Evolutionary conservation across 2,797 vertebrate species (phyloP).

Genomic region (Alauda arvensis): DNA sequence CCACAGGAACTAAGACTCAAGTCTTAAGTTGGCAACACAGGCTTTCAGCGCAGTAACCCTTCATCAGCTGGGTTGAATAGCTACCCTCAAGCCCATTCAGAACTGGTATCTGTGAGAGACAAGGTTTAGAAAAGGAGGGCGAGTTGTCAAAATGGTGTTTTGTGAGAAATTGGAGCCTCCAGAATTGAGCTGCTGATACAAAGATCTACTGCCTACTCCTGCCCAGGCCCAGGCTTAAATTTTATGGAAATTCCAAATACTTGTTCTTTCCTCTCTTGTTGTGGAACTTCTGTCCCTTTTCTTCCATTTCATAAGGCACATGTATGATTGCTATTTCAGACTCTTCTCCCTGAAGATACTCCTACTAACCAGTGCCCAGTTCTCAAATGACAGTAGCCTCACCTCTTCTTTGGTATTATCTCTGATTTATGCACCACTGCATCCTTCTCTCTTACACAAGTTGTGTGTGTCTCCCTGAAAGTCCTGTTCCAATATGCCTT

Average conservation of each 20-base stretch:
- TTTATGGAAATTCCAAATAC: not conserved
- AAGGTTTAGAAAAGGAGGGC: not conserved
- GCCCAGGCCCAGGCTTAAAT: not conserved
- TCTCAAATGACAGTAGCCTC: not conserved
- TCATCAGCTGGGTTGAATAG: not conserved
- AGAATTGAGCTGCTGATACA: not conserved
- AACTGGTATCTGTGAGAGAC: not conserved
- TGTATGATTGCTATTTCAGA: not conserved
- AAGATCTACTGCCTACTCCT: not conserved
- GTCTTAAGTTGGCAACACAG: not conserved
- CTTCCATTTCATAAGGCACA: not conserved
- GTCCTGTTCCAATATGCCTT: not conserved
- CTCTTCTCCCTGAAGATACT: not conserved
- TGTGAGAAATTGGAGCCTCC: not conserved
- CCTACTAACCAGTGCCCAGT: not conserved
- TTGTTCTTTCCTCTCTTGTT: not conserved
- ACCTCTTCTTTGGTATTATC: not conserved
- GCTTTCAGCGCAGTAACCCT: not conserved
- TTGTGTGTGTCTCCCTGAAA: fast-evolving
- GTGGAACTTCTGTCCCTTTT: not conserved
- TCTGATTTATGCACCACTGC: not conserved
- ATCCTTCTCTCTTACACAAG: not conserved
- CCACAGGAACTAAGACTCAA: not conserved
- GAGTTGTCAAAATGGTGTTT: not conserved
- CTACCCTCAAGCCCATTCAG: not conserved